Conservation (phyloP, 1,140 invertebrate genomes). For the Drosophila mojavensis region DNA sequence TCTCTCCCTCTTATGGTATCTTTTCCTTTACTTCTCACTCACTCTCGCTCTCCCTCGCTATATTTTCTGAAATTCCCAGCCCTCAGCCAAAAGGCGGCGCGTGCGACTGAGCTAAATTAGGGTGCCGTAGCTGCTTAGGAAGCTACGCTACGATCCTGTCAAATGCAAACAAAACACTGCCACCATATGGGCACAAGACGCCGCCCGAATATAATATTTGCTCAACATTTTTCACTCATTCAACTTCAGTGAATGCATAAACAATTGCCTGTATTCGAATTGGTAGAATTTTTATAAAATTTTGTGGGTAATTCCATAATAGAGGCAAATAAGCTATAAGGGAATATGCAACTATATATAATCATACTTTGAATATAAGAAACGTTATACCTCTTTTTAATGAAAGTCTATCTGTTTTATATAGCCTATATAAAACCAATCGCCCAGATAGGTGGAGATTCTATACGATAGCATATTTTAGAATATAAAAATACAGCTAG, state of each 20-base stretch:
- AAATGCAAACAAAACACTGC: constrained; percentile 53
- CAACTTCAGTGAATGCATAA: constrained; percentile 48
- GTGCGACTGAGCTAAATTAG: constrained; percentile 55
- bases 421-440: too few species aligned
- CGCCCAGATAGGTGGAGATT: neutral
- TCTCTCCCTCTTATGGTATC: neutral
- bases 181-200: constrained; percentile 74
- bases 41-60: neutral
- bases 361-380: too few species aligned
- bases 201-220: constrained; percentile 56
- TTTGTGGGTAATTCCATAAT: neutral
- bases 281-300: constrained; percentile 17
- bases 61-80: constrained; percentile 1
- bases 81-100: constrained; percentile 35
- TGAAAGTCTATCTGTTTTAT: too few species aligned
- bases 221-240: constrained; percentile 70
- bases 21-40: too few species aligned
- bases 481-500: too few species aligned
- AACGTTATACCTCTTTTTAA: too few species aligned
- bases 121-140: constrained; percentile 40
- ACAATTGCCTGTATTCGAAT: constrained; percentile 60
- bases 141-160: constrained; percentile 33
- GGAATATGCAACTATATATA: neutral
- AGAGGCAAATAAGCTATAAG: neutral
- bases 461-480: too few species aligned